Percentiles rank a stretch among this genome's conserved stretches.
phyloP scores from a whole-genome alignment of 2,797 vertebrate genomes.

The Mus spretus region DNA sequence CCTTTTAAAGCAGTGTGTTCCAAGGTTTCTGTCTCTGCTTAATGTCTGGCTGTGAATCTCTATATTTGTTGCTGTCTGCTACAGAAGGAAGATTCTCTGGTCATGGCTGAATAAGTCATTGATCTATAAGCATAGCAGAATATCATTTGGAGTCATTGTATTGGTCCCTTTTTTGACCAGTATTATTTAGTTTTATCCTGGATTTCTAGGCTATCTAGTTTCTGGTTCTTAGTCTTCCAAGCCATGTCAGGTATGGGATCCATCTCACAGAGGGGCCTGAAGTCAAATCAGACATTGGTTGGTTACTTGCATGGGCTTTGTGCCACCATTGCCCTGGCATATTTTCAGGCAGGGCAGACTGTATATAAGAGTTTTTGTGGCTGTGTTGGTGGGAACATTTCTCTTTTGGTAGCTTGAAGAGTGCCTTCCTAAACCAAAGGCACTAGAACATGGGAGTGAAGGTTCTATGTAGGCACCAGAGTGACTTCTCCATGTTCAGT shows the following conservation, averaged over 20 bases:
- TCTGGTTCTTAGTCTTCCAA: not conserved
- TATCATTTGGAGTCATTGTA: not conserved
- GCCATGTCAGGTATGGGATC: not conserved
- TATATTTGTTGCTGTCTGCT: not conserved
- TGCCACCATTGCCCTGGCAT: not conserved
- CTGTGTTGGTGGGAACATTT: not conserved
- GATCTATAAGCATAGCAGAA: not conserved
- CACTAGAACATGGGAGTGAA: not conserved
- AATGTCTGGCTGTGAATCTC: not conserved
- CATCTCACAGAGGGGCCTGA: not conserved
- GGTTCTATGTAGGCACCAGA: not conserved
- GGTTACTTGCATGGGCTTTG: not conserved
- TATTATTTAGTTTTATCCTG: not conserved
- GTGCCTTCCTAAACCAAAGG: not conserved
- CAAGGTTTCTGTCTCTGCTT: not conserved
- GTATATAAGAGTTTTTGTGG: not conserved
- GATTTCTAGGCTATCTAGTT: not conserved
- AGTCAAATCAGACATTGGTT: not conserved
- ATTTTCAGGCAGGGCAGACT: not conserved
- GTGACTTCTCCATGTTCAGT: not conserved
- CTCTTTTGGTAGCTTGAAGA: not conserved
- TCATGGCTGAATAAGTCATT: not conserved
- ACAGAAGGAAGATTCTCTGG: not conserved
- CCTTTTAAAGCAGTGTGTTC: not conserved
- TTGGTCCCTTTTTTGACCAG: not conserved